Percentiles rank a stretch among this genome's conserved stretches.
Evolutionary conservation across 1,140 invertebrate species (phyloP).

Genomic region (Mizuhopecten yessoensis): DNA sequence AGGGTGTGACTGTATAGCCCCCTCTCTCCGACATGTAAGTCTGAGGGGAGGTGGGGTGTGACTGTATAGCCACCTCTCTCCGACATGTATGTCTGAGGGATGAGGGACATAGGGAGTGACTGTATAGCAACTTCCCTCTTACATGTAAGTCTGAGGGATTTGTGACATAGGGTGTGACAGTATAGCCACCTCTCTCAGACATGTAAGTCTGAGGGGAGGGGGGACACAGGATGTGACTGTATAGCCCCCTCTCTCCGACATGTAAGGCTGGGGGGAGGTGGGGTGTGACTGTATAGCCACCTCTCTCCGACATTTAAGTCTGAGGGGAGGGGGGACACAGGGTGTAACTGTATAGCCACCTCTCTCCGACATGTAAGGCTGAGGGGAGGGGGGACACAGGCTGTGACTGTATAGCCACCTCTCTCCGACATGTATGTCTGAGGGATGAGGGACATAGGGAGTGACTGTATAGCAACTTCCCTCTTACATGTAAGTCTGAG

Average conservation of each 20-base stretch:
- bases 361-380: slow-evolving; percentile 88
- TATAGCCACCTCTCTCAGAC: slow-evolving; percentile 97
- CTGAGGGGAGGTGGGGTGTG: slow-evolving; percentile 78
- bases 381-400: slow-evolving; percentile 95
- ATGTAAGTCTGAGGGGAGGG: slow-evolving; percentile 92
- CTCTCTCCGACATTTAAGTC: neutral
- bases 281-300: neutral
- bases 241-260: slow-evolving; percentile 98
- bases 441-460: neutral
- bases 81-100: neutral
- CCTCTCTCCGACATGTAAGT: slow-evolving; percentile 93
- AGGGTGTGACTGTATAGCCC: slow-evolving; percentile 99
- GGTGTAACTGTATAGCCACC: slow-evolving; percentile 91
- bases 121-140: slow-evolving; percentile 98
- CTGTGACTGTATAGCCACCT: slow-evolving; percentile 99
- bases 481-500: no score
- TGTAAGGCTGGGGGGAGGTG: slow-evolving; percentile 80
- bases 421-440: slow-evolving; percentile 93
- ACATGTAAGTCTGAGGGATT: slow-evolving; percentile 94
- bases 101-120: slow-evolving; percentile 97
- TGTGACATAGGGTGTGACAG: slow-evolving; percentile 99
- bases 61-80: neutral
- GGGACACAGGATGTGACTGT: slow-evolving; percentile 99
- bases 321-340: neutral
- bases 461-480: no score